These are phyloP conservation scores for Macropis europaea DNA, from an alignment of 2,888 invertebrate genomes.

Conservation along the genomic window DNA sequence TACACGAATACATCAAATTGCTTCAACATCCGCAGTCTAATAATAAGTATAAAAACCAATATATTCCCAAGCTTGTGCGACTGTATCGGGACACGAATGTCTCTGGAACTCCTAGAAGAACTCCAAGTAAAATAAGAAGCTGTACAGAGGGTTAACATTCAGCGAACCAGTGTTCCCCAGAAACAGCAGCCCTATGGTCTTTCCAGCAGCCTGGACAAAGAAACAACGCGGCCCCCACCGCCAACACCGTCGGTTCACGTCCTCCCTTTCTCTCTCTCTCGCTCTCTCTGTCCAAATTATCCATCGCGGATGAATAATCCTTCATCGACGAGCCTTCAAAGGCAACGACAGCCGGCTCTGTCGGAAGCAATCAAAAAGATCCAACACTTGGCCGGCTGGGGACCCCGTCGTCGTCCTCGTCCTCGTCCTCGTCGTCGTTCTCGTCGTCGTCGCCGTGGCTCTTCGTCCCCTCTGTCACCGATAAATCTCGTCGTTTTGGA, in stretches of 20 bases:
- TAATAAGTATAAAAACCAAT: no score
- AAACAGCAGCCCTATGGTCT: conserved; percentile 6
- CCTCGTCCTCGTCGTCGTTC: neutral
- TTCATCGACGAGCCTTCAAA: conserved; percentile 48
- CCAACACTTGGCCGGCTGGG: conserved; percentile 44
- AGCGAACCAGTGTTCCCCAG: conserved; percentile 18
- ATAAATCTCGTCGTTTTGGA: conserved; percentile 61
- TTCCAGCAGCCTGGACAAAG: conserved; percentile 32
- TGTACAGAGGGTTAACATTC: conserved; percentile 27
- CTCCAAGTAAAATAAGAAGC: neutral
- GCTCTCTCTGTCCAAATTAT: conserved; percentile 33
- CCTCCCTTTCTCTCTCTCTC: no score
- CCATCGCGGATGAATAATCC: conserved; percentile 46
- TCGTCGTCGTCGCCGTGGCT: conserved; percentile 1
- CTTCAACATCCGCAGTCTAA: no score
- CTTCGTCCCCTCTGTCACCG: conserved; percentile 46
- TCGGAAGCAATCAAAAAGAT: conserved; percentile 56
- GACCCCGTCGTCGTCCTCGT: neutral
- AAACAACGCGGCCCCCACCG: conserved; percentile 27
- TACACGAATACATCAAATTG: no score
- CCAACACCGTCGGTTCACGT: no score
- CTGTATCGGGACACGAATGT: no score
- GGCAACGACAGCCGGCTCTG: conserved; percentile 48
- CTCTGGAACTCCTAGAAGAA: no score
- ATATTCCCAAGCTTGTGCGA: no score